These are phyloP conservation scores for Cyanocitta stelleri DNA, from an alignment of 2,113 vertebrate genomes.

Conservation along the genomic window DNA sequence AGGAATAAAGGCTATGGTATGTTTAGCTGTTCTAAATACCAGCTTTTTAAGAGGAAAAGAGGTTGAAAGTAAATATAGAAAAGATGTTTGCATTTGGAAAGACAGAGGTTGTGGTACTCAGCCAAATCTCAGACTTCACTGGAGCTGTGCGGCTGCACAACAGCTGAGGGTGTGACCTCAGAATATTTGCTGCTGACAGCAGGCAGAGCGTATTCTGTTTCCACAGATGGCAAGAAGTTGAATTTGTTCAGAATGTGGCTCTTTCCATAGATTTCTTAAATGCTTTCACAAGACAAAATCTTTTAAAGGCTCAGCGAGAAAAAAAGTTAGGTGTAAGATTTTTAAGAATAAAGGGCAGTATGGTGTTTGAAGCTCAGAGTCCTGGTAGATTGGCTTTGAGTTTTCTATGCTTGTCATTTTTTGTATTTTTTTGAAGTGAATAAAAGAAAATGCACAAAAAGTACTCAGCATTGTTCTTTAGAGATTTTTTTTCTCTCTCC, in stretches of 20 bases:
- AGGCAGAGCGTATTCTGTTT: neutral
- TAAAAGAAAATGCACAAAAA: neutral
- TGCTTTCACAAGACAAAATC: neutral
- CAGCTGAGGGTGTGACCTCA: neutral
- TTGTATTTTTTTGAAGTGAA: neutral
- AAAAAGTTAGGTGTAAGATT: neutral
- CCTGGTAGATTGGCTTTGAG: neutral
- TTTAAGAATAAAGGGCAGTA: rapidly evolving
- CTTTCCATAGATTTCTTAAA: neutral
- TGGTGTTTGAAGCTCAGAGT: neutral
- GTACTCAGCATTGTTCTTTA: neutral
- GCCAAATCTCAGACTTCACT: neutral
- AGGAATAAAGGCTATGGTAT: conserved; percentile 95
- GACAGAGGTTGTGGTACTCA: neutral
- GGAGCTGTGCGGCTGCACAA: neutral
- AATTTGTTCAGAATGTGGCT: neutral
- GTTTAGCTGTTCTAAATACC: neutral
- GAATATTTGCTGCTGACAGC: neutral
- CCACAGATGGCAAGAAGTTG: neutral
- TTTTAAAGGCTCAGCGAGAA: neutral
- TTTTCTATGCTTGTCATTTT: neutral
- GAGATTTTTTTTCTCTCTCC: neutral
- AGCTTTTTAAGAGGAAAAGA: neutral
- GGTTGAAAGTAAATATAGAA: neutral
- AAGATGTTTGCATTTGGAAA: neutral